These are phyloP conservation scores for Umimayanthus kanabou DNA, from an alignment of 92 coral and sea anemone genomes.

Conservation along the genomic window DNA sequence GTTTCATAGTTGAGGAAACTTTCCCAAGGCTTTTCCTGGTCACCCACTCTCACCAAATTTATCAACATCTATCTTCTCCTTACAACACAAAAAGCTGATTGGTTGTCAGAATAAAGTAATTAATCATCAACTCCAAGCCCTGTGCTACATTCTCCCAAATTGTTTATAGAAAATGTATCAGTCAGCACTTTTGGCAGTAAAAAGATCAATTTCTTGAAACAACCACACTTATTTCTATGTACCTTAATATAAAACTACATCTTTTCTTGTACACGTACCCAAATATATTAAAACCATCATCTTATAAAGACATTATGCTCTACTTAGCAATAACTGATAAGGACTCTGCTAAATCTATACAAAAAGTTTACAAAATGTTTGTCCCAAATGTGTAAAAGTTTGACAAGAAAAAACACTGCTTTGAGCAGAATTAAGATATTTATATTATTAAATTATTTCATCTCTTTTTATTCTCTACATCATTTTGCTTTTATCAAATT, in stretches of 20 bases:
- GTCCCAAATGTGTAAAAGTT: slow-evolving; percentile 65
- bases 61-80: too few relatives aligned
- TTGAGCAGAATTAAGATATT: slow-evolving; percentile 56
- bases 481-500: slow-evolving; percentile 18
- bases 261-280: slow-evolving; percentile 22
- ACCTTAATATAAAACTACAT: slow-evolving; percentile 32
- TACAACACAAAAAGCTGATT: too few relatives aligned
- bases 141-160: too few relatives aligned
- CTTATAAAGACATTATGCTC: slow-evolving; percentile 69
- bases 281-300: slow-evolving; percentile 40
- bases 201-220: background rate
- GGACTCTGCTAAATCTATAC: slow-evolving; percentile 60
- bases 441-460: slow-evolving; percentile 43
- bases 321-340: slow-evolving; percentile 42
- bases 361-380: slow-evolving; percentile 54
- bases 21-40: too few relatives aligned
- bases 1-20: too few relatives aligned
- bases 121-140: too few relatives aligned
- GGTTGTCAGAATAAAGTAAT: too few relatives aligned
- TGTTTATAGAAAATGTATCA: too few relatives aligned
- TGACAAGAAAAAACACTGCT: slow-evolving; percentile 57
- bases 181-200: background rate
- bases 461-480: slow-evolving; percentile 33
- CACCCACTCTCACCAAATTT: too few relatives aligned
- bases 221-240: background rate